Conservation (phyloP, 1,140 invertebrate genomes). For the Drosophila elegans region DNA sequence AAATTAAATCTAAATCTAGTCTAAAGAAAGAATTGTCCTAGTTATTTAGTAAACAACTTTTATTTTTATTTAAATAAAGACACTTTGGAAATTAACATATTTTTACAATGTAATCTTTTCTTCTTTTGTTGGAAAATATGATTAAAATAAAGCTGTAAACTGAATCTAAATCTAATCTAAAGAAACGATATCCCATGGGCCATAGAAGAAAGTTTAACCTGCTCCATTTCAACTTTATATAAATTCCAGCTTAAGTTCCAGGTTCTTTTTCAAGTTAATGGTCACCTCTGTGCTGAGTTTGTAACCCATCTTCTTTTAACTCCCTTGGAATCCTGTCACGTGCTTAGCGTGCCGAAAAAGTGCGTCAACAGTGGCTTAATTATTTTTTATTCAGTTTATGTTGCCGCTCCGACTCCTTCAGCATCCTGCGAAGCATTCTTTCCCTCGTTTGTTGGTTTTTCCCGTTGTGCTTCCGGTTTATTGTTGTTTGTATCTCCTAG, state of each 20-base stretch:
- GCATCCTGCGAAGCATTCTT: conserved; percentile 1
- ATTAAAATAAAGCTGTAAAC: too few relatives aligned
- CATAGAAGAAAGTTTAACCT: too few relatives aligned
- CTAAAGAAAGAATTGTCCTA: too few relatives aligned
- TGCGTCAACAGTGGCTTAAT: conserved; percentile 80
- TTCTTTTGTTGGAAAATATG: too few relatives aligned
- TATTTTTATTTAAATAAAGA: too few relatives aligned
- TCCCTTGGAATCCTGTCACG: conserved; percentile 48
- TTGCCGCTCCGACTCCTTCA: conserved; percentile 12
- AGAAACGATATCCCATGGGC: too few relatives aligned
- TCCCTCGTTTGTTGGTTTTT: conserved; percentile 51
- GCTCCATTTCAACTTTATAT: too few relatives aligned
- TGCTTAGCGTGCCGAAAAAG: conserved; percentile 76
- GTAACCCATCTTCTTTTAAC: background rate
- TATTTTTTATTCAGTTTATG: conserved; percentile 78
- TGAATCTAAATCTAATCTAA: too few relatives aligned
- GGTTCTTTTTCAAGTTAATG: background rate
- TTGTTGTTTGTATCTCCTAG: conserved; percentile 47
- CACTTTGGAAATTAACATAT: too few relatives aligned
- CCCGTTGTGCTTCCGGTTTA: conserved; percentile 69
- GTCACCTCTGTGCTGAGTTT: background rate
- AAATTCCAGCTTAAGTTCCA: background rate
- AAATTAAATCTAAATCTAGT: too few relatives aligned
- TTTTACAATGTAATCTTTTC: too few relatives aligned
- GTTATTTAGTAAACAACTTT: too few relatives aligned